These are phyloP conservation scores for Matsumurasca onukii DNA, from an alignment of 1,140 invertebrate species.

Conservation along the genomic window DNA sequence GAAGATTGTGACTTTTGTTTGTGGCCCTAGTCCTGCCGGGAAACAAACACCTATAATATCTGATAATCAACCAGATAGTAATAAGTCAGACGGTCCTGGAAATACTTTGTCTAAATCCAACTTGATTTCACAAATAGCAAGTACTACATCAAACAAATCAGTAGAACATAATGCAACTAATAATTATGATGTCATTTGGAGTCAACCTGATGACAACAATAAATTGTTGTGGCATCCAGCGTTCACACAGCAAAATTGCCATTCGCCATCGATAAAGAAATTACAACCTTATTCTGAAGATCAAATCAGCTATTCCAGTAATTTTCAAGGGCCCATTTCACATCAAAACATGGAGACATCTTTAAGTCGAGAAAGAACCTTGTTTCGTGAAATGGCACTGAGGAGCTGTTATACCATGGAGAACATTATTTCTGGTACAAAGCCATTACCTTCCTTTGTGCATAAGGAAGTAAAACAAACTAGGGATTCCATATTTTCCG, in stretches of 20 bases:
- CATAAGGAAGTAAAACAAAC: not conserved
- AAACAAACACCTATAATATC: not conserved
- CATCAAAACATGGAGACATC: not conserved
- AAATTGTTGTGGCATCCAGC: not conserved
- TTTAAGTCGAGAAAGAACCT: conserved; percentile 1
- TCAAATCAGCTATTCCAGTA: too few relatives aligned
- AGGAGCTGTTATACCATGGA: conserved; percentile 10
- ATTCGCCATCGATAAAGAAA: too few relatives aligned
- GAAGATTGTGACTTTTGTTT: conserved; percentile 15
- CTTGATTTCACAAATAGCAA: not conserved
- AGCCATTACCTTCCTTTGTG: not conserved
- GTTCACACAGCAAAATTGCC: not conserved
- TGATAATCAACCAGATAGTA: not conserved
- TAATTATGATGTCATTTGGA: too few relatives aligned
- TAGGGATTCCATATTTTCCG: conserved; percentile 12
- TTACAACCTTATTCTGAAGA: too few relatives aligned
- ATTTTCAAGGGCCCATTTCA: not conserved
- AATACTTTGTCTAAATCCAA: not conserved
- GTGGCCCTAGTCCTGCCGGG: conserved; percentile 1
- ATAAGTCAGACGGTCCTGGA: not conserved
- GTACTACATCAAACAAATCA: not conserved
- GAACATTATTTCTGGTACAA: not conserved
- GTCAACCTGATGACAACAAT: too few relatives aligned
- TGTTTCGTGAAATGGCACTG: conserved; percentile 12
- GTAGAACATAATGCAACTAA: too few relatives aligned